Percentiles rank a stretch among this genome's conserved stretches.
Evolutionary conservation across 2,113 vertebrate species (phyloP).

Genomic region (Podilymbus podiceps): DNA sequence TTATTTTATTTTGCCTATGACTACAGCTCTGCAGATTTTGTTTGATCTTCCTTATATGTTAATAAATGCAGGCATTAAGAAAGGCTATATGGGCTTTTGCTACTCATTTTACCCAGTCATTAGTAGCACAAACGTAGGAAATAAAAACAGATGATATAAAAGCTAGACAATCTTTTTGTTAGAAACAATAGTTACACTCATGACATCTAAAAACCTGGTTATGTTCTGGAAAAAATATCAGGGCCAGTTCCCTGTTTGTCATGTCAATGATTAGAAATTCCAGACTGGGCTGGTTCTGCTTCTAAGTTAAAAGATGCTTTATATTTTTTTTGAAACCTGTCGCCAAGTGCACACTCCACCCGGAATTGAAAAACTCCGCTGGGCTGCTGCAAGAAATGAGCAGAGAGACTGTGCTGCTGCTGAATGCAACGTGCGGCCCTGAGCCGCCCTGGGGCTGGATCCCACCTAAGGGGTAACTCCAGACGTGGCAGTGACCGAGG

Average conservation of each 20-base stretch:
- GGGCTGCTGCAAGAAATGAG: not conserved
- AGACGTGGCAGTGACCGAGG: not conserved
- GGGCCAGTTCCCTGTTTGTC: not conserved
- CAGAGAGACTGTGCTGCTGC: not conserved
- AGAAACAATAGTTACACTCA: not conserved
- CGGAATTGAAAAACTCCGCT: not conserved
- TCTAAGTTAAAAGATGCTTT: not conserved
- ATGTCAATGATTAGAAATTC: not conserved
- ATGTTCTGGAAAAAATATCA: not conserved
- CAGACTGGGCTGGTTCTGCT: not conserved
- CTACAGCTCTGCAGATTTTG: conserved; percentile 4
- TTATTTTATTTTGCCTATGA: not conserved
- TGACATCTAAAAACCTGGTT: not conserved
- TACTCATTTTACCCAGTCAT: conserved; percentile 14
- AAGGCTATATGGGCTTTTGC: not conserved
- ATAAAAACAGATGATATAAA: conserved; percentile 6
- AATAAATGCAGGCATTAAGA: conserved; percentile 33
- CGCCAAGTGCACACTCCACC: not conserved
- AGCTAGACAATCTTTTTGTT: not conserved
- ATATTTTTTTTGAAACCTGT: not conserved
- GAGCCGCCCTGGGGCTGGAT: not conserved
- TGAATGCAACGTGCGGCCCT: not conserved
- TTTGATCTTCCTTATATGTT: conserved; percentile 26
- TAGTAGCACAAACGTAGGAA: not conserved
- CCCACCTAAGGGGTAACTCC: not conserved